phyloP scores from a whole-genome alignment of 1,140 invertebrate species.

The Parapsyche elsis region DNA sequence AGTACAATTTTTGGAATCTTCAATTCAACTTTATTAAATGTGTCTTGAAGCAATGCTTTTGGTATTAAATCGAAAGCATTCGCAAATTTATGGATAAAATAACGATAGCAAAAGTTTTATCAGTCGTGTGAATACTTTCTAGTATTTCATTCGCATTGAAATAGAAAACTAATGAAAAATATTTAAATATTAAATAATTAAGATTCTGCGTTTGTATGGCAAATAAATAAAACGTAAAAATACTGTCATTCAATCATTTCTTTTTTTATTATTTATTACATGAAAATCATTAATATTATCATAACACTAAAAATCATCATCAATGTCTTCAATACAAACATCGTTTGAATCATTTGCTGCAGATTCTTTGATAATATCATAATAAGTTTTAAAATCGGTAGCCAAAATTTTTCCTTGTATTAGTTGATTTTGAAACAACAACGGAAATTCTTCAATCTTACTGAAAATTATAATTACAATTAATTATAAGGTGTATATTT shows the following conservation, averaged over 20 bases:
- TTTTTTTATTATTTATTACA: slow-evolving; percentile 51
- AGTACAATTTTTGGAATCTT: neutral
- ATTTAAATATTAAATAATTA: neutral
- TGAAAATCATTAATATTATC: neutral
- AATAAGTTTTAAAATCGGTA: slow-evolving; percentile 64
- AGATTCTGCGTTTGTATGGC: neutral
- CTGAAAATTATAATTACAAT: slow-evolving; percentile 1
- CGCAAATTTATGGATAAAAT: too few species aligned
- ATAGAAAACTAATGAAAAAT: too few species aligned
- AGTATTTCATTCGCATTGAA: too few species aligned
- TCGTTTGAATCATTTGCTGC: neutral
- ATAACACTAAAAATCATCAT: slow-evolving; percentile 19
- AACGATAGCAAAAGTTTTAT: too few species aligned
- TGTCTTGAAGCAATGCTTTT: neutral
- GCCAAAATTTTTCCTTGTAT: slow-evolving; percentile 64
- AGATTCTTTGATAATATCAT: slow-evolving; percentile 61
- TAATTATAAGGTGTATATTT: neutral
- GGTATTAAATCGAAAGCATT: too few species aligned
- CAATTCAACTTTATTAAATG: neutral
- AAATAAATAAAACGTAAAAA: slow-evolving; percentile 3
- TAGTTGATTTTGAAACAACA: slow-evolving; percentile 59
- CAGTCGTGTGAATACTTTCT: too few species aligned
- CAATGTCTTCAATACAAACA: slow-evolving; percentile 43
- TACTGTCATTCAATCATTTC: neutral
- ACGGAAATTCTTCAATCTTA: slow-evolving; percentile 50